These are phyloP conservation scores for Lordiphosa andalusiaca DNA, from an alignment of 2,888 invertebrate species.

Conservation along the genomic window DNA sequence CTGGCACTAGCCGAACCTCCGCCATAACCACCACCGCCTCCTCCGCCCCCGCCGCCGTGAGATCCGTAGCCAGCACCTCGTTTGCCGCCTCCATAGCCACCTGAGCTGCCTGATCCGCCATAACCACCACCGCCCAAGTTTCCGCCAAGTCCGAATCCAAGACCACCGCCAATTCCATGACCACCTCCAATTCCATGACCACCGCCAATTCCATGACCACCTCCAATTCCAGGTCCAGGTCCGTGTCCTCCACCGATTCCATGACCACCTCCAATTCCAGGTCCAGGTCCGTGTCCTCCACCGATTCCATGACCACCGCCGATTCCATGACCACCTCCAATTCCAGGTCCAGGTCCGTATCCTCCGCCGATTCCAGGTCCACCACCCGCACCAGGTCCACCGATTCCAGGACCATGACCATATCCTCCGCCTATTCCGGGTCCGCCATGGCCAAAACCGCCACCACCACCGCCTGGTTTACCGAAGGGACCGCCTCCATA, in stretches of 20 bases:
- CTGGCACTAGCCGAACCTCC: slow-evolving; percentile 38
- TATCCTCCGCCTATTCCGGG: too few species aligned
- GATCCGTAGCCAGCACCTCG: slow-evolving; percentile 1
- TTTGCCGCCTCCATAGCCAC: too few species aligned
- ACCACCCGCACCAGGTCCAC: too few species aligned
- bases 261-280: too few species aligned
- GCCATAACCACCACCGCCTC: slow-evolving; percentile 19
- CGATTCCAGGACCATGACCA: too few species aligned
- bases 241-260: neutral
- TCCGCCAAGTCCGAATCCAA: slow-evolving; percentile 3
- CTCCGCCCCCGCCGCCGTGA: slow-evolving; percentile 11
- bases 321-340: neutral
- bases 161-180: too few species aligned
- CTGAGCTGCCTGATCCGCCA: neutral
- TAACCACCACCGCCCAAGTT: slow-evolving; percentile 14
- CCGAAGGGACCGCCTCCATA: slow-evolving; percentile 4
- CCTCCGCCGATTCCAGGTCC: too few species aligned
- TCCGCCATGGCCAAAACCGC: too few species aligned
- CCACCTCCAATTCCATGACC: neutral
- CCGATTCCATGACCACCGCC: slow-evolving; percentile 1
- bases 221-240: neutral
- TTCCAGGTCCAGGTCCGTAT: neutral
- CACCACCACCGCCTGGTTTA: neutral
- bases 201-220: slow-evolving; percentile 2
- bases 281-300: slow-evolving; percentile 9